Conservation (phyloP, 2,888 invertebrate species). For the Eretmocerus hayati region DNA sequence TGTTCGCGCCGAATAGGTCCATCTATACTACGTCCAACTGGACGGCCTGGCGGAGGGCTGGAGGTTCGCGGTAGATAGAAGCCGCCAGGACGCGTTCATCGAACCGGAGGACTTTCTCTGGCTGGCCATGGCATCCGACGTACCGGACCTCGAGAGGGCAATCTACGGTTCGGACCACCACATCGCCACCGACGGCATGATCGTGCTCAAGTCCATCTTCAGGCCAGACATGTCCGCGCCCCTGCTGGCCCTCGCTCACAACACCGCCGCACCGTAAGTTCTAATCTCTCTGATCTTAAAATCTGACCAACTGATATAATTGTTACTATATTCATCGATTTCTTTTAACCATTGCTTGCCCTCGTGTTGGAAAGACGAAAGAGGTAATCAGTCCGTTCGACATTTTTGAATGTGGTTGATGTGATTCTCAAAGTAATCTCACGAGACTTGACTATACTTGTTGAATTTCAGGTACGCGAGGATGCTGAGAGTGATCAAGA, state of each 20-base stretch:
- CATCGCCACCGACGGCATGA: conserved; percentile 40
- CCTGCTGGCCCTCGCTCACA: conserved; percentile 69
- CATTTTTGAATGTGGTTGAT: no score
- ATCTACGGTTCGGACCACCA: conserved; percentile 40
- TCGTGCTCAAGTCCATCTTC: conserved; percentile 35
- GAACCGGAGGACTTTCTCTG: conserved; percentile 62
- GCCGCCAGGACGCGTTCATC: conserved; percentile 55
- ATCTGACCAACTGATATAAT: no score
- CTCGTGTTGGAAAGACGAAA: no score
- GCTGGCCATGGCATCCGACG: conserved; percentile 70
- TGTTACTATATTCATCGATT: no score
- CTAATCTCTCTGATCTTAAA: neutral
- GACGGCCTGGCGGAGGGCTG: conserved; percentile 73
- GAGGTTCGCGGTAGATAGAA: conserved; percentile 60
- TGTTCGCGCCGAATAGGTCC: conserved; percentile 49
- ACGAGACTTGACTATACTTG: no score
- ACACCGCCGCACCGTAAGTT: conserved; percentile 65
- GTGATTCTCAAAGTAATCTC: no score
- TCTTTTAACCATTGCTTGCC: no score
- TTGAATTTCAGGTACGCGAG: conserved; percentile 68
- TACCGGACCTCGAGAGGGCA: conserved; percentile 57
- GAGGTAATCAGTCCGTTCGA: no score
- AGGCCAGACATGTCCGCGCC: conserved; percentile 30
- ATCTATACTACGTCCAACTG: conserved; percentile 69
- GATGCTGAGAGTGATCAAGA: conserved; percentile 79